These are phyloP conservation scores for Melolontha melolontha DNA, from an alignment of 2,888 invertebrate species.

Conservation along the genomic window DNA sequence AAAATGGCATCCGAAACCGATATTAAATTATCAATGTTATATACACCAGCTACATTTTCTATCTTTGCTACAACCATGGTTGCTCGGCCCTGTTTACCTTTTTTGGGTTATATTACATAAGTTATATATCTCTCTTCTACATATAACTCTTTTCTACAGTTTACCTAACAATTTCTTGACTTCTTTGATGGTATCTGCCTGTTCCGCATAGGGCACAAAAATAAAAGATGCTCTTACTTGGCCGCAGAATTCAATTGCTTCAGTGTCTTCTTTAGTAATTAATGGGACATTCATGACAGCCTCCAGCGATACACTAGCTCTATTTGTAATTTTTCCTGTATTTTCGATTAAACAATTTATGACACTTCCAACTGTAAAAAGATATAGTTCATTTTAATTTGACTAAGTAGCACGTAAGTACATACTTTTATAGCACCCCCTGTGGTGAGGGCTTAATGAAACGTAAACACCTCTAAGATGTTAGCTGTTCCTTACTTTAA, in stretches of 20 bases:
- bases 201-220: conserved; percentile 82
- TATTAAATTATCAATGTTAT: conserved; percentile 94
- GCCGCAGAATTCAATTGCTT: conserved; percentile 71
- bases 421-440: too few relatives aligned
- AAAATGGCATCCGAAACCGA: conserved; percentile 95
- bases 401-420: too few relatives aligned
- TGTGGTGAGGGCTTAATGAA: too few relatives aligned
- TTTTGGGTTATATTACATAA: not conserved
- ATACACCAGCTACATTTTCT: conserved; percentile 98
- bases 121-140: too few relatives aligned
- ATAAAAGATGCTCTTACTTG: conserved; percentile 80
- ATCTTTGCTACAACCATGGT: conserved; percentile 98
- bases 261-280: conserved; percentile 65
- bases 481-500: too few relatives aligned
- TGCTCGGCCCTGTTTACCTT: conserved; percentile 86
- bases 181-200: conserved; percentile 74
- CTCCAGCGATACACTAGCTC: conserved; percentile 69
- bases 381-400: too few relatives aligned
- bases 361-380: conserved; percentile 56
- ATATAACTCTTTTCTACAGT: not conserved
- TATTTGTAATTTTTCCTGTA: conserved; percentile 69
- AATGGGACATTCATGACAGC: conserved; percentile 65
- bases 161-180: conserved; percentile 68
- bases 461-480: too few relatives aligned
- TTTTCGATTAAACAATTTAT: conserved; percentile 67